Evolutionary conservation across 92 coral and sea anemone genomes (phyloP), one percentile per base, ranked within the genome.

Genomic region (Zoanthus sociatus): DNA sequence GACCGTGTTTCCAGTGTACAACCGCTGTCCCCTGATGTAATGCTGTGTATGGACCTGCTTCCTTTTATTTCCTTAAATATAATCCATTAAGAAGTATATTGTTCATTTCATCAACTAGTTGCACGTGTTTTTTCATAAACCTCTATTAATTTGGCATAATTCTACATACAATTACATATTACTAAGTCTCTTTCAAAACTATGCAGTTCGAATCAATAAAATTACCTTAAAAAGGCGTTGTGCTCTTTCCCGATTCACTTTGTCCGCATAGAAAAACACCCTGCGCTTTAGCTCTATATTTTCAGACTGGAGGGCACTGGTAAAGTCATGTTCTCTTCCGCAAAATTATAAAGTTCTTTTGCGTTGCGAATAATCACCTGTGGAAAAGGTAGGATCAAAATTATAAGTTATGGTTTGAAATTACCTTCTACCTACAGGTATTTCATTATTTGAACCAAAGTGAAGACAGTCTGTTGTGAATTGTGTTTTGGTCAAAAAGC

Each of bases 21-120:
- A 26, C 26, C 26, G 10, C 85, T 18, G 54, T 55, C 78, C 18
- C 78, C 71, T 12, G 83, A 64, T 0, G 71, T 33, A 47, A 77
- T 76, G 42, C 84, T 86, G 54, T 86, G 89, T 32, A 86, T 60
- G 47, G 84, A 17, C 73, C 84, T 60, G 77, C 69, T 86, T 8
- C 89, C 89, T 46, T 76, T 48, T 4, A 86, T 78, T 47, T 86
- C 83, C 71, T 86, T 76, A 47, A 77, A 54, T 14, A 46, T 37
- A 47, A 32, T 83, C 37, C 45, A 20, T 14, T 26, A 26, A 26
- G 26, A 26, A 26, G 26, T 26, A 26, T 26, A 26, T 26, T 26
- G 26, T 26, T 26, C 26, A 26, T 26, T 26, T 26, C 26, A 26
- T 26, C 26, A 26, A 26, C 0, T 26, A 26, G 26, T 26, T 26